Evolutionary conservation across 1,140 invertebrate species (phyloP).

Genomic region (Dendroctonus ponderosae): DNA sequence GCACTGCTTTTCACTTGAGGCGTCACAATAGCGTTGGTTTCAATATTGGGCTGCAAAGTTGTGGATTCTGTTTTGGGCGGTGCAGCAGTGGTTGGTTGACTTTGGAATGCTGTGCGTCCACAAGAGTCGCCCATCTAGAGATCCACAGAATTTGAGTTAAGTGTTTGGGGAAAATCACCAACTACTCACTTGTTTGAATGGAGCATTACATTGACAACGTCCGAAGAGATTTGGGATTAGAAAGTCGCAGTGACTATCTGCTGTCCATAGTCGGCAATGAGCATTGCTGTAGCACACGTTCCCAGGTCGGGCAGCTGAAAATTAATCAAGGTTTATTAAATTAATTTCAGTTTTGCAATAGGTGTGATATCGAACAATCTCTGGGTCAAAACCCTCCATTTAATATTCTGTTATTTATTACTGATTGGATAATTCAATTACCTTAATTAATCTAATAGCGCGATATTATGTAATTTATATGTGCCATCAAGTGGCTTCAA

Average conservation of each 20-base stretch:
- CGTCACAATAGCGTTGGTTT: constrained; percentile 19
- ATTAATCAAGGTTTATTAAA: background rate
- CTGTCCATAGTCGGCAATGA: constrained; percentile 80
- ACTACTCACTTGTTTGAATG: constrained; percentile 58
- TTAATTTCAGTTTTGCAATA: constrained; percentile 5
- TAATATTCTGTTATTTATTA: no score
- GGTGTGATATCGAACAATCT: background rate
- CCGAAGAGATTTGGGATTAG: constrained; percentile 86
- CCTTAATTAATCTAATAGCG: no score
- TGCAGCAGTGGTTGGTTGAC: constrained; percentile 44
- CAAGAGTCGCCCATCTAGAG: constrained; percentile 58
- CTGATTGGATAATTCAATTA: no score
- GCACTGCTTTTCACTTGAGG: background rate
- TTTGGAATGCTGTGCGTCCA: constrained; percentile 51
- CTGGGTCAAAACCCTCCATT: no score
- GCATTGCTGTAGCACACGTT: constrained; percentile 88
- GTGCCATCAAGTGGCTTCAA: no score
- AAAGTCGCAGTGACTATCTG: constrained; percentile 82
- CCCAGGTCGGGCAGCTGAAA: constrained; percentile 78
- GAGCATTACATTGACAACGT: constrained; percentile 75
- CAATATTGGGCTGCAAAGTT: constrained; percentile 9
- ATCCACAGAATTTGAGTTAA: background rate
- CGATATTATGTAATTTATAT: no score
- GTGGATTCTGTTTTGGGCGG: constrained; percentile 33
- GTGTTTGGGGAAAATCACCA: background rate